These are phyloP conservation scores for Molorchus minor DNA, from an alignment of 2,888 invertebrate genomes.

Conservation along the genomic window DNA sequence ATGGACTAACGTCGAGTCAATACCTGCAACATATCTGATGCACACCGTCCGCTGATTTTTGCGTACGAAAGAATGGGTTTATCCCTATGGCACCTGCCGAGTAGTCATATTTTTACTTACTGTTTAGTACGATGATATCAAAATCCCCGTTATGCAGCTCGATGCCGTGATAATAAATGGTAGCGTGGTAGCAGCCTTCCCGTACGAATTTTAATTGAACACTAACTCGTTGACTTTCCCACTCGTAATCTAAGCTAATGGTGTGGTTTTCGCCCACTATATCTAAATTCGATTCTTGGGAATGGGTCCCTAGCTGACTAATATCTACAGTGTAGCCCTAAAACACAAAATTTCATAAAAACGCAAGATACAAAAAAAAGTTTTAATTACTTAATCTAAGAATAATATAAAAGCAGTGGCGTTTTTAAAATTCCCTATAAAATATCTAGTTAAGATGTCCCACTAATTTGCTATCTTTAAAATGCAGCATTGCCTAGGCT, in stretches of 20 bases:
- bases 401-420: too few species aligned
- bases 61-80: background rate
- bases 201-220: conserved; percentile 80
- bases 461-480: too few species aligned
- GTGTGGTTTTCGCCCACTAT: conserved; percentile 65
- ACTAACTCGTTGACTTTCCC: conserved; percentile 79
- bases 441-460: too few species aligned
- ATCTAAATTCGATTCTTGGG: conserved; percentile 56
- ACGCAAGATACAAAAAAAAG: too few species aligned
- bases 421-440: too few species aligned
- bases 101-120: conserved; percentile 65
- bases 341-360: conserved; percentile 22
- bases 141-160: conserved; percentile 89
- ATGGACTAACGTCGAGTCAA: conserved; percentile 84
- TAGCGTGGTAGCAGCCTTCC: conserved; percentile 84
- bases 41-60: background rate
- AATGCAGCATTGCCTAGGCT: too few species aligned
- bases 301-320: conserved; percentile 67
- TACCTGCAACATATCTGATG: conserved; percentile 64
- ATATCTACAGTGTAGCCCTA: conserved; percentile 73
- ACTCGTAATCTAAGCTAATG: conserved; percentile 78
- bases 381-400: too few species aligned
- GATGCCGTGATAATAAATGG: conserved; percentile 77
- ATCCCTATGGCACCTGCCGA: too few species aligned
- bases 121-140: conserved; percentile 89